A percentile compares a stretch with the other conserved stretches of the same genome.
phyloP scores from a whole-genome alignment of 1,140 invertebrate genomes.

The Drosophila triauraria region DNA sequence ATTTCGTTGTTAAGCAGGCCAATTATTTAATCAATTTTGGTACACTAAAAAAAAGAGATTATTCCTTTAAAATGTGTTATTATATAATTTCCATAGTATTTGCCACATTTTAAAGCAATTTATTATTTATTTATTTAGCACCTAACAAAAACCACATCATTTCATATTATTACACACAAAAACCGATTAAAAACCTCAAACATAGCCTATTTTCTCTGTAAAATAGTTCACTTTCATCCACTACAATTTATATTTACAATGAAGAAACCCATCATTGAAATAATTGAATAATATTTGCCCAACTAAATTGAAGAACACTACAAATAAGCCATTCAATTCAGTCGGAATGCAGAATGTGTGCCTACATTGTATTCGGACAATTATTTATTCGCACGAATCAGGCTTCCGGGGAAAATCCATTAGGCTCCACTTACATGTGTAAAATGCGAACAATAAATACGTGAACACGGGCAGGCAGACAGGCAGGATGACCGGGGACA shows the following conservation, averaged over 20 bases:
- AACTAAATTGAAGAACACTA: slow-evolving; percentile 2
- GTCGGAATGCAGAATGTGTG: not conserved
- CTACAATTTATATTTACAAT: slow-evolving; percentile 13
- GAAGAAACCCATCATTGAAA: not conserved
- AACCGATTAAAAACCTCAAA: too few species aligned
- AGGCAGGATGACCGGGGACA: not conserved
- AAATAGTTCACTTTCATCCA: not conserved
- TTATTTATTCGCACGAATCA: slow-evolving; percentile 10
- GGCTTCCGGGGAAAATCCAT: slow-evolving; percentile 4
- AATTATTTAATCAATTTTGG: not conserved
- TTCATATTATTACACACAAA: too few species aligned
- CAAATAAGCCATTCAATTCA: slow-evolving; percentile 1
- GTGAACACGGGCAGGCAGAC: slow-evolving; percentile 3
- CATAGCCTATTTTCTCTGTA: not conserved
- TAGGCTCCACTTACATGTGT: slow-evolving; percentile 8
- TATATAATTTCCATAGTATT: too few species aligned
- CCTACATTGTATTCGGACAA: slow-evolving; percentile 14
- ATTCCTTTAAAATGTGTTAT: too few species aligned
- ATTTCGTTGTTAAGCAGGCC: not conserved
- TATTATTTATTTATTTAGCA: too few species aligned
- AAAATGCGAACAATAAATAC: slow-evolving; percentile 11
- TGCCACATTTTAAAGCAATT: not conserved
- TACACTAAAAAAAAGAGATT: not conserved
- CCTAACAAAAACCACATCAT: too few species aligned
- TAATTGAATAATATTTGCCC: slow-evolving; percentile 10